phyloP scores from a whole-genome alignment of 2,797 vertebrate species.

The Tarsius wallacei region DNA sequence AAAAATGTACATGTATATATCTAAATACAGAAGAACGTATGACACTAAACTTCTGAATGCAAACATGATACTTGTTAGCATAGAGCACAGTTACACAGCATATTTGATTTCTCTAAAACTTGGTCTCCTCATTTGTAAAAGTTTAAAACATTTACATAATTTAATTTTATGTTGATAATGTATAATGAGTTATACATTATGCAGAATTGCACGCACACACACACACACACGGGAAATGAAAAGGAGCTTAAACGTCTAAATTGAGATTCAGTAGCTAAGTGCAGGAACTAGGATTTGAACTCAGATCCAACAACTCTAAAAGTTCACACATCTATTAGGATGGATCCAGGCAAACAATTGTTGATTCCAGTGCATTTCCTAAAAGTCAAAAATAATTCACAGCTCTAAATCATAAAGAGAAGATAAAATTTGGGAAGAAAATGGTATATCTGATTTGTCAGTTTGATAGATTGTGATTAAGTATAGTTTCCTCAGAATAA shows the following conservation, averaged over 20 bases:
- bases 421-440: not conserved
- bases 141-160: not conserved
- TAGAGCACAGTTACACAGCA: not conserved
- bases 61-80: not conserved
- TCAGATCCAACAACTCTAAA: not conserved
- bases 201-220: not conserved
- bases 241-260: not conserved
- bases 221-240: not conserved
- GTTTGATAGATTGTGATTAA: not conserved
- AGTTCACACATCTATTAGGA: not conserved
- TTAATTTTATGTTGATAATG: conserved; percentile 18
- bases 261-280: not conserved
- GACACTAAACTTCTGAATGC: not conserved
- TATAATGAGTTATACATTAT: not conserved
- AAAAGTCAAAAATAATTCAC: not conserved
- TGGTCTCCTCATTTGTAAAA: not conserved
- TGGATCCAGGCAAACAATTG: not conserved
- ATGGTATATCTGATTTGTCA: not conserved
- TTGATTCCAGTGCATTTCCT: not conserved
- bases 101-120: not conserved
- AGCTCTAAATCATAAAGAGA: not conserved
- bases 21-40: not conserved
- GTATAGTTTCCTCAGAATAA: not conserved
- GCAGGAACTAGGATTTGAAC: not conserved
- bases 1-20: not conserved